Evolutionary conservation across 2,797 vertebrate species (phyloP).

Genomic region (Garrulus glandarius): DNA sequence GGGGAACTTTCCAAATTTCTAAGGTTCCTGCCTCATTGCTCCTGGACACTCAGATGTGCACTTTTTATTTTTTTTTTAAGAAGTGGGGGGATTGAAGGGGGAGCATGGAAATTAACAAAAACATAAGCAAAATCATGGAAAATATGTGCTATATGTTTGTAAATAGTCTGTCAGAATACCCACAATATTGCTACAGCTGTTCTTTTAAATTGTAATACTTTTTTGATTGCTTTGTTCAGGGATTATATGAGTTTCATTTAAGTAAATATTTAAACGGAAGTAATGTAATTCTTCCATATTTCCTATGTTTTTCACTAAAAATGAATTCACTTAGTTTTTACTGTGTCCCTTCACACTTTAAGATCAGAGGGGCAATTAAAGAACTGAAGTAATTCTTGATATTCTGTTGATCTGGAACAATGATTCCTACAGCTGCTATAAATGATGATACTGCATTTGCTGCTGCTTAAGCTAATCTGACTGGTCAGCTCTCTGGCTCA

Average conservation of each 20-base stretch:
- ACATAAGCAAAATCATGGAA: not conserved
- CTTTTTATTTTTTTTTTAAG: not conserved
- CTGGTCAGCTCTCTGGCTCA: constrained; percentile 51
- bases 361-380: constrained; percentile 6
- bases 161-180: not conserved
- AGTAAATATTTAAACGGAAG: not conserved
- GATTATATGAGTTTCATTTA: not conserved
- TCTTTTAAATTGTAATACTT: not conserved
- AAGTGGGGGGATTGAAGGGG: accelerated
- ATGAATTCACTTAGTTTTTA: not conserved
- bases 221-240: not conserved
- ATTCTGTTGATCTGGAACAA: constrained; percentile 14
- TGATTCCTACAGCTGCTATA: constrained; percentile 23
- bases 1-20: not conserved
- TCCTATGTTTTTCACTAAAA: not conserved
- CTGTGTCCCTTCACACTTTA: not conserved
- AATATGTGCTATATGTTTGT: not conserved
- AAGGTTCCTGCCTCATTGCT: not conserved
- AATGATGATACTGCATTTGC: constrained; percentile 20
- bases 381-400: not conserved
- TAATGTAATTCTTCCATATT: not conserved
- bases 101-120: not conserved
- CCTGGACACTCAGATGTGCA: not conserved
- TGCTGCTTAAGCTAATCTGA: constrained; percentile 45
- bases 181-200: not conserved